A percentile compares a stretch with the other conserved stretches of the same genome.
Conservation (phyloP, 2,888 invertebrate genomes). For the Phorcus lineatus region DNA sequence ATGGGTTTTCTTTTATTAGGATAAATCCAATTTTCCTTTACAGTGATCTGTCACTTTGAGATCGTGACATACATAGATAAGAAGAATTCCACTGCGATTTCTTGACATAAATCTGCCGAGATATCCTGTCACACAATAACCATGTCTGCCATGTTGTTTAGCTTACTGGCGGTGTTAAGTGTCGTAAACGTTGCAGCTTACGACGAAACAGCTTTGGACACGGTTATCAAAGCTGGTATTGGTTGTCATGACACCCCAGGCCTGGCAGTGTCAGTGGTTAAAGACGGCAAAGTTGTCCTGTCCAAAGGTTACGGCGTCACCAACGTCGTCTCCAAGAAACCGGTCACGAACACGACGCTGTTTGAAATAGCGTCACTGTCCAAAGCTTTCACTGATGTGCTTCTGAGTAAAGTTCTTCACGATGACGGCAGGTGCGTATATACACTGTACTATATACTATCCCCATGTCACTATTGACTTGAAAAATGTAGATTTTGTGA, state of each 20-base stretch:
- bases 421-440: too few relatives aligned
- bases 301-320: conserved; percentile 48
- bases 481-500: too few relatives aligned
- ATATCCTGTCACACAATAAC: not conserved
- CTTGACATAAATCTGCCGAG: not conserved
- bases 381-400: conserved; percentile 50
- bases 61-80: too few relatives aligned
- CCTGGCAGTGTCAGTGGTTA: conserved; percentile 46
- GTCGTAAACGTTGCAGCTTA: not conserved
- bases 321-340: conserved; percentile 32
- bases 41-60: too few relatives aligned
- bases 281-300: conserved; percentile 39
- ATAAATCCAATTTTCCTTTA: too few relatives aligned
- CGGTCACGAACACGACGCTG: conserved; percentile 48
- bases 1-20: too few relatives aligned
- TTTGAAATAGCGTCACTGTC: conserved; percentile 57
- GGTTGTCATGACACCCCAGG: conserved; percentile 45
- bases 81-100: too few relatives aligned
- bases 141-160: not conserved
- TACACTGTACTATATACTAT: too few relatives aligned
- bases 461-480: too few relatives aligned
- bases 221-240: not conserved
- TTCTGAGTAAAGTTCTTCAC: conserved; percentile 46
- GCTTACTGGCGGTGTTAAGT: not conserved
- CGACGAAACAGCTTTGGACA: not conserved